These are phyloP conservation scores for Catostylus mosaicus DNA, from an alignment of 30 jellyfish, hydroid and myxozoan genomes.

Conservation along the genomic window DNA sequence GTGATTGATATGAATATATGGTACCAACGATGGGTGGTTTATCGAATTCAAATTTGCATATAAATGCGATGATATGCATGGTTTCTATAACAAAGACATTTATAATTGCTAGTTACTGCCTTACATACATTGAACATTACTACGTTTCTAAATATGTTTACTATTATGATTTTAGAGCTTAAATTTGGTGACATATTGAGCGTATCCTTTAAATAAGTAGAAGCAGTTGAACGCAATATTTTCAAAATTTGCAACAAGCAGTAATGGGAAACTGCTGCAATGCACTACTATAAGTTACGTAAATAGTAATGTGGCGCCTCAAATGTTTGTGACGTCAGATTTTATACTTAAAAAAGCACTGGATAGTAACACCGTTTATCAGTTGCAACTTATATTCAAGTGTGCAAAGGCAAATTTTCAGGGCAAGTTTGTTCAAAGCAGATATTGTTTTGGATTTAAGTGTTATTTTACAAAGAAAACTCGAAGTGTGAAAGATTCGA, in stretches of 20 bases:
- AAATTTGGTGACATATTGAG: not conserved
- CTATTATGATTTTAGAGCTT: not conserved
- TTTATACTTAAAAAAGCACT: not conserved
- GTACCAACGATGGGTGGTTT: too few species aligned
- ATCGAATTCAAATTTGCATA: too few species aligned
- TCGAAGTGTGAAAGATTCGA: not conserved
- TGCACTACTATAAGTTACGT: not conserved
- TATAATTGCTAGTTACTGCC: too few species aligned
- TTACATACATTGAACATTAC: too few species aligned
- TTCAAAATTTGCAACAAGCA: not conserved
- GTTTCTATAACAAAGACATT: too few species aligned
- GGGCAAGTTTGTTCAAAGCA: not conserved
- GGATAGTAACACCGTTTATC: not conserved
- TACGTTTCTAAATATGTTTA: too few species aligned
- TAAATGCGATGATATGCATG: too few species aligned
- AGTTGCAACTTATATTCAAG: not conserved
- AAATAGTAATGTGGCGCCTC: not conserved
- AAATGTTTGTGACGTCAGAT: constrained; percentile 3
- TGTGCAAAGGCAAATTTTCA: not conserved
- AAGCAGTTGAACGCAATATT: not conserved
- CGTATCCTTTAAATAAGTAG: not conserved
- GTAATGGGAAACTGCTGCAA: not conserved
- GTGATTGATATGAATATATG: too few species aligned
- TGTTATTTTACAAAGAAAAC: not conserved
- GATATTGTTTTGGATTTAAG: too few species aligned